These are phyloP conservation scores for Drosophila pachea DNA, from an alignment of 1,140 invertebrate genomes.

Conservation along the genomic window DNA sequence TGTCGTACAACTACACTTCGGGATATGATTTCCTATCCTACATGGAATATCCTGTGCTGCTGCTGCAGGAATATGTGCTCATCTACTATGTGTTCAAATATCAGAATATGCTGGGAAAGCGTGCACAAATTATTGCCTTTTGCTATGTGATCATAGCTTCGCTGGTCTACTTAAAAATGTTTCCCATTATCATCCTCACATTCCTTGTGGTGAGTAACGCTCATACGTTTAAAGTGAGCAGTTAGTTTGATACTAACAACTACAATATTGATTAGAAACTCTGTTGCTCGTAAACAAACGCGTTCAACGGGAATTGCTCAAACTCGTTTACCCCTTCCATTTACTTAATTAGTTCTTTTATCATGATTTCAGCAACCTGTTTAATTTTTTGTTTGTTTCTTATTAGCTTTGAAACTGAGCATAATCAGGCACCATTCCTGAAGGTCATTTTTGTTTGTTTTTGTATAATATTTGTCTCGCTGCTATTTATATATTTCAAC, in stretches of 20 bases:
- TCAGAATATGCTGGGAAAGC: conserved; percentile 80
- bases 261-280: conserved; percentile 40
- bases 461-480: conserved; percentile 65
- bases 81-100: conserved; percentile 84
- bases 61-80: conserved; percentile 83
- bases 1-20: conserved; percentile 84
- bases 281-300: conserved; percentile 35
- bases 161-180: conserved; percentile 80
- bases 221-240: neutral
- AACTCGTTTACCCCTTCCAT: conserved; percentile 44
- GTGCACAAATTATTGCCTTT: conserved; percentile 77
- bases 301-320: neutral
- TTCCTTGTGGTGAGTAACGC: conserved; percentile 82
- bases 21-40: conserved; percentile 84
- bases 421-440: conserved; percentile 24
- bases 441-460: conserved; percentile 59
- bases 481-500: conserved; percentile 53
- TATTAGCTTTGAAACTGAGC: neutral
- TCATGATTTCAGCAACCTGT: conserved; percentile 30
- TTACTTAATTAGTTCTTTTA: conserved; percentile 43
- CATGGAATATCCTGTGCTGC: conserved; percentile 85
- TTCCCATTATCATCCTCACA: conserved; percentile 81
- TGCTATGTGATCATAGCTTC: conserved; percentile 80
- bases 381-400: conserved; percentile 21
- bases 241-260: neutral